Conservation (phyloP, 2,888 invertebrate genomes). For the Melipona beecheii region DNA sequence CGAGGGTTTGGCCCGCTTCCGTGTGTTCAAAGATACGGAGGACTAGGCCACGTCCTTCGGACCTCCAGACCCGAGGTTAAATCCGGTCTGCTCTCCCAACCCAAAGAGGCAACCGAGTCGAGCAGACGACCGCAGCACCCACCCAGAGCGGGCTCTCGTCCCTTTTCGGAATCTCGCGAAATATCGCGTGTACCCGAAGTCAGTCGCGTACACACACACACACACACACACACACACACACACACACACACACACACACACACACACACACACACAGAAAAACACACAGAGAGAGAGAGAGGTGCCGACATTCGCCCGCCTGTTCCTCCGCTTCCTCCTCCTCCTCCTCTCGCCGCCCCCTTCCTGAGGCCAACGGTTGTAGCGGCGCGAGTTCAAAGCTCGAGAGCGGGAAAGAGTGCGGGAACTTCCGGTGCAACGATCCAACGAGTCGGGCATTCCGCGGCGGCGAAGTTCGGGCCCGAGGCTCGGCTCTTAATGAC, state of each 20-base stretch:
- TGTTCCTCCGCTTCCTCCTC: neutral
- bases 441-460: conserved; percentile 65
- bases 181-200: conserved; percentile 48
- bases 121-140: neutral
- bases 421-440: conserved; percentile 78
- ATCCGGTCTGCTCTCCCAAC: neutral
- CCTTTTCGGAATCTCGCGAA: conserved; percentile 57
- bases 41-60: conserved; percentile 57
- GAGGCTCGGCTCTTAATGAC: conserved; percentile 59
- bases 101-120: conserved; percentile 1
- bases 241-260: neutral
- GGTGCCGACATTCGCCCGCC: too few relatives aligned
- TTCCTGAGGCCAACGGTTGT: conserved; percentile 12
- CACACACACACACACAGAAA: too few relatives aligned
- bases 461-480: conserved; percentile 56
- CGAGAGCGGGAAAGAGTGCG: conserved; percentile 76
- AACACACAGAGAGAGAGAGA: too few relatives aligned
- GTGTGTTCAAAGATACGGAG: conserved; percentile 12
- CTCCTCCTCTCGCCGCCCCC: conserved; percentile 8
- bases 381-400: conserved; percentile 76
- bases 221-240: too few relatives aligned
- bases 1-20: conserved; percentile 26
- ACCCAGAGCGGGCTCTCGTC: conserved; percentile 10
- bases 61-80: conserved; percentile 17
- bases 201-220: conserved; percentile 6